Evolutionary conservation across 2,888 invertebrate genomes (phyloP).

Genomic region (Tolmerus cingulatus): DNA sequence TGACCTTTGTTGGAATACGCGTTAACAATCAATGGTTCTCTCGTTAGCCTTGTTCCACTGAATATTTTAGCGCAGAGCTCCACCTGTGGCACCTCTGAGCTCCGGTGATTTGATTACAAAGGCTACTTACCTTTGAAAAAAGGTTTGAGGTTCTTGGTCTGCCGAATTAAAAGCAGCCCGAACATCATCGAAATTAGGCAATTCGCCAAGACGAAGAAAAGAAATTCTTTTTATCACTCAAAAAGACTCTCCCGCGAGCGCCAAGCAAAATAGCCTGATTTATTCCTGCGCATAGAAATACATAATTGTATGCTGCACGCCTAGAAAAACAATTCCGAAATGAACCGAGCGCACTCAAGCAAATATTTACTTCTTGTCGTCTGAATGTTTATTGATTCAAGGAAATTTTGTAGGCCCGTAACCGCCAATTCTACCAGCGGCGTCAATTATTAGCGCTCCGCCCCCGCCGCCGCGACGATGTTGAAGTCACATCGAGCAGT

Average conservation of each 20-base stretch:
- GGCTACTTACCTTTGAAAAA: background rate
- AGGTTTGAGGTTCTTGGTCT: background rate
- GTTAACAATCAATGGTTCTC: background rate
- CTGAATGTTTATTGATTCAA: conserved; percentile 19
- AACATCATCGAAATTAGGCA: background rate
- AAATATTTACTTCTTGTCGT: conserved; percentile 3
- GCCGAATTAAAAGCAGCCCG: background rate
- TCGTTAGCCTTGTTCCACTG: conserved; percentile 3
- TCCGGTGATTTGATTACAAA: background rate
- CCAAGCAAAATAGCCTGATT: background rate
- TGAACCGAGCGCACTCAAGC: background rate
- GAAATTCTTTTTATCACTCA: background rate
- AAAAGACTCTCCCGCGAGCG: background rate
- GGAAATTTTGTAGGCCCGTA: conserved; percentile 13
- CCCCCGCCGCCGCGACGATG: background rate
- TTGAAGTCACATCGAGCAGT: background rate
- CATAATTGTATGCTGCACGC: background rate
- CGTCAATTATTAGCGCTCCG: conserved; percentile 6
- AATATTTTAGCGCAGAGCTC: background rate
- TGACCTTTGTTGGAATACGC: background rate
- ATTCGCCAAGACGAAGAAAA: background rate
- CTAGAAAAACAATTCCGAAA: background rate
- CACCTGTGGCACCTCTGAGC: background rate
- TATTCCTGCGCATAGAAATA: background rate
- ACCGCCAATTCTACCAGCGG: background rate